These are phyloP conservation scores for Aphidius gifuensis DNA, from an alignment of 1,140 invertebrate species.

Conservation along the genomic window DNA sequence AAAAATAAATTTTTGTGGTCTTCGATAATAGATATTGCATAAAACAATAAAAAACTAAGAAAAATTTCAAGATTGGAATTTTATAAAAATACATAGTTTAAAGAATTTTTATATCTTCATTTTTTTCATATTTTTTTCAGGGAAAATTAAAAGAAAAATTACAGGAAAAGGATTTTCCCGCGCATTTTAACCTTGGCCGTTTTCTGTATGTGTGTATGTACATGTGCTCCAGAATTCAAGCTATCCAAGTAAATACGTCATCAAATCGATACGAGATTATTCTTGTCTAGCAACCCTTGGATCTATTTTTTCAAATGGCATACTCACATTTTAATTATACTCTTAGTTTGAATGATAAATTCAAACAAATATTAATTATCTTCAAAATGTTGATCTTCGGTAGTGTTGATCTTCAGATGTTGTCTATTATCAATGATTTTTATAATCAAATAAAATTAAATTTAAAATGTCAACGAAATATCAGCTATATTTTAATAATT, in stretches of 20 bases:
- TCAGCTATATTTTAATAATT: no score
- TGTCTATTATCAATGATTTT: background rate
- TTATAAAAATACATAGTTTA: no score
- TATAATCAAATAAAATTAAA: no score
- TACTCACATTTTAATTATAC: background rate
- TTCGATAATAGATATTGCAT: no score
- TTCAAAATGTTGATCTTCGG: conserved; percentile 33
- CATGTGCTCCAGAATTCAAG: conserved; percentile 12
- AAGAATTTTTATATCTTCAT: no score
- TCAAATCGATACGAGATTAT: conserved; percentile 29
- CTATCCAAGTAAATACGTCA: background rate
- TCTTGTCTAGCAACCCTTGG: conserved; percentile 7
- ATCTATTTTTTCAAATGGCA: background rate
- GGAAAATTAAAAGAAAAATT: conserved; percentile 17
- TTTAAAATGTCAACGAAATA: no score
- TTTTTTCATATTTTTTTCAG: no score
- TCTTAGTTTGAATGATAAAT: background rate
- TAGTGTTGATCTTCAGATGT: conserved; percentile 16
- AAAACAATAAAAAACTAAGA: no score
- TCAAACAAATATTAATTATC: conserved; percentile 17
- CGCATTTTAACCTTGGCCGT: conserved; percentile 22
- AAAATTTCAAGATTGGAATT: no score
- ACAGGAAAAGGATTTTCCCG: conserved; percentile 16
- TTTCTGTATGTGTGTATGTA: background rate
- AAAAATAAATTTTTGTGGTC: no score